Conservation (phyloP, 1,140 invertebrate genomes). For the Papilio glaucus region DNA sequence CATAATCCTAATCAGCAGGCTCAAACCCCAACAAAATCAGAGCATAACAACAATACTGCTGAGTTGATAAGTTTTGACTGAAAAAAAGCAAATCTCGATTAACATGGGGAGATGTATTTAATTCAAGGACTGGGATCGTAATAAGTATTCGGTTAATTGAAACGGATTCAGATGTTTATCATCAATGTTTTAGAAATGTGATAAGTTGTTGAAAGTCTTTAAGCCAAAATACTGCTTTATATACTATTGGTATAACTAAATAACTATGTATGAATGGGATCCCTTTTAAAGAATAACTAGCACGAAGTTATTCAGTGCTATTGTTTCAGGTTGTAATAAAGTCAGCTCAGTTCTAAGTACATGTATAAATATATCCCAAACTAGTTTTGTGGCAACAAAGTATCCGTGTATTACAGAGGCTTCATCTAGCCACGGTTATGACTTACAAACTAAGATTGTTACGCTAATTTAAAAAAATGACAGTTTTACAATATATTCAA, state of each 20-base stretch:
- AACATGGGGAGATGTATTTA: constrained; percentile 52
- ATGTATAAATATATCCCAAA: not conserved
- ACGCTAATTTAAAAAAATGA: constrained; percentile 24
- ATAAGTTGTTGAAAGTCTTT: constrained; percentile 47
- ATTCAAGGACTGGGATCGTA: constrained; percentile 48
- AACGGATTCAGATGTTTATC: no score
- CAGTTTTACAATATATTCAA: constrained; percentile 37
- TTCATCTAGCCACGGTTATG: not conserved
- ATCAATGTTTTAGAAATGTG: constrained; percentile 47
- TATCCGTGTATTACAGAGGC: not conserved
- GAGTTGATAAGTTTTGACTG: constrained; percentile 90
- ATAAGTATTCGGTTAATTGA: constrained; percentile 35
- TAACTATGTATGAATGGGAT: not conserved
- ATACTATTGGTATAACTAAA: not conserved
- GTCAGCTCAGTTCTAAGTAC: not conserved
- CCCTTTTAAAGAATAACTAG: not conserved
- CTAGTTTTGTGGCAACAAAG: not conserved
- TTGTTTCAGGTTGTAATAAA: not conserved
- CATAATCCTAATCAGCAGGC: constrained; percentile 61
- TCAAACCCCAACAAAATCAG: constrained; percentile 66
- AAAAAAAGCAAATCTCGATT: constrained; percentile 46
- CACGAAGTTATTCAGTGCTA: not conserved
- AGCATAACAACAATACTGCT: constrained; percentile 85
- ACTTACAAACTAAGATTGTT: not conserved
- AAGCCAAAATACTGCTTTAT: constrained; percentile 40